Evolutionary conservation across 2,888 invertebrate species (phyloP).

Genomic region (Ormyrus labotus): DNA sequence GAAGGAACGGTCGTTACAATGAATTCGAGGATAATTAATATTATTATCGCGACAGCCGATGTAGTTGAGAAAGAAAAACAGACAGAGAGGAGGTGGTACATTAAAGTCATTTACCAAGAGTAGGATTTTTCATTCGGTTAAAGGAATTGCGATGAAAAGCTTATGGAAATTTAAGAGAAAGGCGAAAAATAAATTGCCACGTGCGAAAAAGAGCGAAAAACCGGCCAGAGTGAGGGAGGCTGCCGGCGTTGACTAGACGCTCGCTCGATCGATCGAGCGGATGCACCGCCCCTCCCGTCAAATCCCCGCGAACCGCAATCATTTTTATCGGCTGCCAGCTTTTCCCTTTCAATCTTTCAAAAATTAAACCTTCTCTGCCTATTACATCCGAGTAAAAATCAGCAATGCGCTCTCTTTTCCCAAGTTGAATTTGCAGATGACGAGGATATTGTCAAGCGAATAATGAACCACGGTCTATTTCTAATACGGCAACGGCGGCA

Average conservation of each 20-base stretch:
- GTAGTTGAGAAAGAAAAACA: too few relatives aligned
- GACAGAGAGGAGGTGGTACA: constrained; percentile 46
- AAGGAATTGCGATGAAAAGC: not conserved
- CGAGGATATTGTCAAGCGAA: too few relatives aligned
- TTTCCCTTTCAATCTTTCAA: too few relatives aligned
- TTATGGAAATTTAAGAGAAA: constrained; percentile 28
- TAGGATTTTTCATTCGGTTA: constrained; percentile 19
- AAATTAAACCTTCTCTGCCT: too few relatives aligned
- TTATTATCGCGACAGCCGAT: too few relatives aligned
- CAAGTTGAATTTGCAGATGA: too few relatives aligned
- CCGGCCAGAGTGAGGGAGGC: constrained; percentile 28
- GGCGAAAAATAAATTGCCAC: constrained; percentile 50
- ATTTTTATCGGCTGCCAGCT: constrained; percentile 34
- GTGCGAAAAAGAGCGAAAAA: constrained; percentile 1
- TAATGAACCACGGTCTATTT: too few relatives aligned
- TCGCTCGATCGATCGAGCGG: constrained; percentile 63
- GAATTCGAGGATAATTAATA: too few relatives aligned
- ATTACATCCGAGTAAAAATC: too few relatives aligned
- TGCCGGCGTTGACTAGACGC: constrained; percentile 58
- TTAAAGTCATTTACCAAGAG: constrained; percentile 61
- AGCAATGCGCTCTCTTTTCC: too few relatives aligned
- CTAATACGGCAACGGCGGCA: too few relatives aligned
- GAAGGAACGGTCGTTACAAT: too few relatives aligned
- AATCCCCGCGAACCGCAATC: constrained; percentile 34
- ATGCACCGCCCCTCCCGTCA: not conserved